phyloP scores from a whole-genome alignment of 2,113 vertebrate genomes.

The Vicugna pacos region DNA sequence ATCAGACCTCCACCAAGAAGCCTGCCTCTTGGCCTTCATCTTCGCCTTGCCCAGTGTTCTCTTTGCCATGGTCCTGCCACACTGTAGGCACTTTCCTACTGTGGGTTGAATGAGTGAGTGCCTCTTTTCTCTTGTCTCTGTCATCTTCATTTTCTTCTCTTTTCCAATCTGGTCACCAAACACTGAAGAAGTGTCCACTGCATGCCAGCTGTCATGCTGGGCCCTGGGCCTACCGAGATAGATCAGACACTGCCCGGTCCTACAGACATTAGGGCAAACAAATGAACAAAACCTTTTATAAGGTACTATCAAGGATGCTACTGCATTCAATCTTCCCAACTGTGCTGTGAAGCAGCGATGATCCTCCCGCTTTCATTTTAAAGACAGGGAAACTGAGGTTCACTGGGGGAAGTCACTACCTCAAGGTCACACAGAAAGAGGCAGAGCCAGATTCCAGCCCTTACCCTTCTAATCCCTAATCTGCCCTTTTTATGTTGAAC shows the following conservation, averaged over 20 bases:
- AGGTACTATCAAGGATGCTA: not conserved
- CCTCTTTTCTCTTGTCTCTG: not conserved
- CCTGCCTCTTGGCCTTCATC: not conserved
- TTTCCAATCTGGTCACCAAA: not conserved
- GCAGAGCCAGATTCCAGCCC: not conserved
- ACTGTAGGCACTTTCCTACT: not conserved
- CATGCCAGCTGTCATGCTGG: not conserved
- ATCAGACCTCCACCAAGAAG: not conserved
- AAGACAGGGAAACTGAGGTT: slow-evolving; percentile 16
- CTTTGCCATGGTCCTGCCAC: not conserved
- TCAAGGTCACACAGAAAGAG: slow-evolving; percentile 25
- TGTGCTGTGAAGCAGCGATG: not conserved
- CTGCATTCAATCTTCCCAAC: not conserved
- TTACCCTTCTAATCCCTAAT: not conserved
- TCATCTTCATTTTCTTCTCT: not conserved
- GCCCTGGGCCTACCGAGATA: not conserved
- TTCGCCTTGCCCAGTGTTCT: not conserved
- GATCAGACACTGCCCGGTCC: not conserved
- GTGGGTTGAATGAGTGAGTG: not conserved
- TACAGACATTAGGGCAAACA: not conserved
- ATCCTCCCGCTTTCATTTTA: not conserved
- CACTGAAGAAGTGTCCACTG: not conserved
- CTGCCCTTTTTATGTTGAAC: not conserved
- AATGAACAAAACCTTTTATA: not conserved
- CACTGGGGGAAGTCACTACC: not conserved